A percentile compares a stretch with the other conserved stretches of the same genome.
These are phyloP conservation scores for Phortica variegata DNA, from an alignment of 1,140 invertebrate genomes.

Conservation along the genomic window DNA sequence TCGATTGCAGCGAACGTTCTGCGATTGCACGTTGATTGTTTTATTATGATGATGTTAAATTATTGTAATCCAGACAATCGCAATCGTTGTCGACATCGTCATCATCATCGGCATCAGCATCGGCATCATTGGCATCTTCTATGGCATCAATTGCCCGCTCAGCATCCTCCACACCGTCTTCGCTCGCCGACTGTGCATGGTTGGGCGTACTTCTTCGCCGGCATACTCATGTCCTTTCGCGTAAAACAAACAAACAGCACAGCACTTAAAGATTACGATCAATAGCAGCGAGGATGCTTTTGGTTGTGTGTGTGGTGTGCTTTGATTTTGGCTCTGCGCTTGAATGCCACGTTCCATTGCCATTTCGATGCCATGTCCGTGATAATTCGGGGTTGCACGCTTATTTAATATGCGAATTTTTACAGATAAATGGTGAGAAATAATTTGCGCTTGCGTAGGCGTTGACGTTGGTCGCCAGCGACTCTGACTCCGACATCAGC, in stretches of 20 bases:
- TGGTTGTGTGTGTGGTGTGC: not conserved
- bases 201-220: conserved; percentile 3
- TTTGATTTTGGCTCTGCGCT: too few species aligned
- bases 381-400: conserved; percentile 53
- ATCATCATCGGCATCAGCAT: conserved; percentile 22
- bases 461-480: too few species aligned
- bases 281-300: conserved; percentile 24
- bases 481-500: too few species aligned
- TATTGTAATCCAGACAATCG: conserved; percentile 56
- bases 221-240: conserved; percentile 20
- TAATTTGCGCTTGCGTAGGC: conserved; percentile 46
- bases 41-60: conserved; percentile 58
- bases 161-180: not conserved
- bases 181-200: conserved; percentile 18
- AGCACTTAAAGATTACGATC: conserved; percentile 53
- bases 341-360: not conserved
- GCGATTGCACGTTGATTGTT: conserved; percentile 48
- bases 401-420: conserved; percentile 55
- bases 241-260: conserved; percentile 25
- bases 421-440: conserved; percentile 55
- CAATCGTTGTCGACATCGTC: conserved; percentile 54
- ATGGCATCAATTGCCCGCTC: not conserved
- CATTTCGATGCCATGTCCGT: conserved; percentile 44
- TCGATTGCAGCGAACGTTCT: too few species aligned
- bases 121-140: conserved; percentile 9